These are phyloP conservation scores for Leptinotarsa texana DNA, from an alignment of 1,140 invertebrate genomes.

Conservation along the genomic window DNA sequence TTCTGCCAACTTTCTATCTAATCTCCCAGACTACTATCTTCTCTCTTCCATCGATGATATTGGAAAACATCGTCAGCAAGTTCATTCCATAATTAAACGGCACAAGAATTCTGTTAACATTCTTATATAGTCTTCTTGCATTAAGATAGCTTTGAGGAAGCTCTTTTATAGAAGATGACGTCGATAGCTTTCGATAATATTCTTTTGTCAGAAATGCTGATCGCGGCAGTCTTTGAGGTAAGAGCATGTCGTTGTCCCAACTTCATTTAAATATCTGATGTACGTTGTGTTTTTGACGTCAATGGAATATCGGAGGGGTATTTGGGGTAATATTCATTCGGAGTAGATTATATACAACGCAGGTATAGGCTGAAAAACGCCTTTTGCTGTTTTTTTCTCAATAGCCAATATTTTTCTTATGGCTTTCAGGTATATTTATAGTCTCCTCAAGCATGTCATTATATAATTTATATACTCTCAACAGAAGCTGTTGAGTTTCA, in stretches of 20 bases:
- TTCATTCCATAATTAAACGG: not conserved
- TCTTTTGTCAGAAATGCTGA: constrained; percentile 6
- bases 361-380: no score
- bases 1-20: no score
- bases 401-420: no score
- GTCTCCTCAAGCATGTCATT: no score
- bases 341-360: no score
- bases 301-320: not conserved
- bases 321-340: not conserved
- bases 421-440: no score
- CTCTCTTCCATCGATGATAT: not conserved
- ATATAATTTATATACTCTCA: no score
- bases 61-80: not conserved
- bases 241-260: constrained; percentile 1
- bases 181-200: not conserved
- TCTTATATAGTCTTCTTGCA: not conserved
- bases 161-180: not conserved
- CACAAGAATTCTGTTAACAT: constrained; percentile 6
- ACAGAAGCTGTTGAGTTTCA: no score
- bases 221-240: not conserved
- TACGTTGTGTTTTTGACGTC: not conserved
- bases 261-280: not conserved
- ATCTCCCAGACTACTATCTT: no score
- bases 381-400: no score
- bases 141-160: not conserved